Conservation (phyloP, 2,888 invertebrate genomes). For the Eupithecia vulgata region DNA sequence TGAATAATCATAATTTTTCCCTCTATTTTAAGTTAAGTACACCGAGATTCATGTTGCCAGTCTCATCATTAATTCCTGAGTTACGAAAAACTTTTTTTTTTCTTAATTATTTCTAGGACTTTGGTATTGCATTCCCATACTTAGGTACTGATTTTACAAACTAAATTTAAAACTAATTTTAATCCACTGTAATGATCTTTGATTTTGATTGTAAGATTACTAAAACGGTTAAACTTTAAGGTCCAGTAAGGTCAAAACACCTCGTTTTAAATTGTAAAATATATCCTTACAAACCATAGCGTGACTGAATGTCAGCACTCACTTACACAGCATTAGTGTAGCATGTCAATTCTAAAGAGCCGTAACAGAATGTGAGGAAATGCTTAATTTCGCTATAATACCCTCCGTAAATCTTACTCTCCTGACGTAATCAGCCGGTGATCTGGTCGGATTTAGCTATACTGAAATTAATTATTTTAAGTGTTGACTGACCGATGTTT, state of each 20-base stretch:
- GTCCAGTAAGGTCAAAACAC: not conserved
- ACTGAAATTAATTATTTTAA: not conserved
- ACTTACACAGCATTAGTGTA: conserved; percentile 43
- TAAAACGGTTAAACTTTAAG: not conserved
- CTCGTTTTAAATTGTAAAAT: conserved; percentile 10
- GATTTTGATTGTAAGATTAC: not conserved
- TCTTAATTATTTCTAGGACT: too few relatives aligned
- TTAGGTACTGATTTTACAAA: too few relatives aligned
- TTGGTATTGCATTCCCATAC: too few relatives aligned
- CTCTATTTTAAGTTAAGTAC: not conserved
- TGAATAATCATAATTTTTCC: not conserved
- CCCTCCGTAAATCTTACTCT: conserved; percentile 1
- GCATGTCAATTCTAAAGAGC: conserved; percentile 40
- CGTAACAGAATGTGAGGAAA: conserved; percentile 34
- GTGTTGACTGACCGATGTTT: not conserved
- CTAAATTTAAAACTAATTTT: too few relatives aligned
- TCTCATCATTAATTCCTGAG: not conserved
- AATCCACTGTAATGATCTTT: too few relatives aligned
- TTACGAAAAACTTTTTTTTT: too few relatives aligned
- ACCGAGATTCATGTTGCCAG: not conserved
- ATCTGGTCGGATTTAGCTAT: not conserved
- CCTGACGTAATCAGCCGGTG: conserved; percentile 9
- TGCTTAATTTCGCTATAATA: conserved; percentile 20
- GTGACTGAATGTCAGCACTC: conserved; percentile 53
- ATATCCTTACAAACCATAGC: conserved; percentile 36